Base-by-base conservation (phyloP, 2,888 invertebrate species). In the Orthonychiurus folsomi region DNA sequence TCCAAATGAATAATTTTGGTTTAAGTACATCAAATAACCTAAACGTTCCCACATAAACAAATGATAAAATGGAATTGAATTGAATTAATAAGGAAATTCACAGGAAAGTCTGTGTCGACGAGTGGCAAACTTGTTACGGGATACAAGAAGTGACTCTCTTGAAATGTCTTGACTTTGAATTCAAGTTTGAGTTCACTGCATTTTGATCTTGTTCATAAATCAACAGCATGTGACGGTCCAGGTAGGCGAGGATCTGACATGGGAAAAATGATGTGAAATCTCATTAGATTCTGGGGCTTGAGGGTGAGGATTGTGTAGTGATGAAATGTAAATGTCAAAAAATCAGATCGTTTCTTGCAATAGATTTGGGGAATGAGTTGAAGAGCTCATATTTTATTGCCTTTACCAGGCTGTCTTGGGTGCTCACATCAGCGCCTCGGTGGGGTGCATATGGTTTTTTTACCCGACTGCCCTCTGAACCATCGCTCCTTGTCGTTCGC, bases 131-230 rank as follows among this genome's bases (percentile, higher is more conserved):
- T n/a, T n/a, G n/a, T n/a, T n/a, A n/a, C n/a, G n/a, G n/a, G n/a
- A n/a, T n/a, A n/a, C n/a, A n/a, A n/a, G n/a, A n/a, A n/a, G n/a
- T n/a, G n/a, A n/a, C n/a, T n/a, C n/a, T n/a, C n/a, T n/a, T n/a
- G n/a, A n/a, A n/a, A n/a, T n/a, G n/a, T n/a, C n/a, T n/a, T n/a
- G n/a, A n/a, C n/a, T n/a, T n/a, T n/a, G n/a, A n/a, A n/a, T n/a
- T n/a, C 15, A 37, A 37, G 15, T 37, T 9, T 15, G 37, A 37
- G 37, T 37, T 37, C 37, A 37, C 37, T 37, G 37, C 37, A 37
- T 37, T 37, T 37, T 37, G 37, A 37, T 37, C 37, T 37, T 37
- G 37, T 37, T 37, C 37, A 37, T 37, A 37, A 37, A 37, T 37
- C 37, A 37, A 37, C 37, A 37, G 37, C 37, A 15, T 37, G 37